Conservation (phyloP, 1,140 invertebrate genomes). For the Drosophila ambigua region DNA sequence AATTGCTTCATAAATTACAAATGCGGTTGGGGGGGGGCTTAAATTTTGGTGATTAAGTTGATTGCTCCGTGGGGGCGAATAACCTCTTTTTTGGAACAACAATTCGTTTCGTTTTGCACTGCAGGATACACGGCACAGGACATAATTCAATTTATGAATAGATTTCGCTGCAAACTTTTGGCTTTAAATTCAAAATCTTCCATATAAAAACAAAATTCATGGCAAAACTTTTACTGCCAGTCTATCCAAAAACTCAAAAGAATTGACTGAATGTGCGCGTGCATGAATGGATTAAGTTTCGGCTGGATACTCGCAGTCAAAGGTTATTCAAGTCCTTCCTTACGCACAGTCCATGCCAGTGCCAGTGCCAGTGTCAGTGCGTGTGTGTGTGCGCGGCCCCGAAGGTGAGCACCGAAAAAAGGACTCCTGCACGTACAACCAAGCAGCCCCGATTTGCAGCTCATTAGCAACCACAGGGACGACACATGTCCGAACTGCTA, state of each 20-base stretch:
- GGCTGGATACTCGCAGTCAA: too few relatives aligned
- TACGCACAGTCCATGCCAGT: conserved; percentile 2
- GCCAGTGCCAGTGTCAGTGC: conserved; percentile 5
- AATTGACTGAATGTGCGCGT: too few relatives aligned
- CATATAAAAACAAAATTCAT: too few relatives aligned
- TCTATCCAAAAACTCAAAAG: too few relatives aligned
- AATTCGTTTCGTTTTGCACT: background rate
- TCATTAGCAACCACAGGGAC: conserved; percentile 74
- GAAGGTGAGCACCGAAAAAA: conserved; percentile 19
- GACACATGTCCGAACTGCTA: conserved; percentile 79
- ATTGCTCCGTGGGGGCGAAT: background rate
- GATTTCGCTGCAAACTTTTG: too few relatives aligned
- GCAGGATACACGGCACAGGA: too few relatives aligned
- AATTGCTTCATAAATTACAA: conserved; percentile 33
- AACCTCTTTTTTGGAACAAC: background rate
- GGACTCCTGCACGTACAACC: conserved; percentile 59
- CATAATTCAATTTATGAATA: too few relatives aligned
- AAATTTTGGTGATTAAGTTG: conserved; percentile 1
- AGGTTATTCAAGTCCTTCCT: conserved; percentile 20
- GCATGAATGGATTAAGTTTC: too few relatives aligned
- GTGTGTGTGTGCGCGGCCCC: conserved; percentile 10
- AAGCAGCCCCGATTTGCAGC: conserved; percentile 74
- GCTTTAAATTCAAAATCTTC: too few relatives aligned
- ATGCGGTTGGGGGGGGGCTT: conserved; percentile 4
- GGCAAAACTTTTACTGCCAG: too few relatives aligned